Evolutionary conservation across 2,888 invertebrate species (phyloP).

Genomic region (Catocala fraxini): DNA sequence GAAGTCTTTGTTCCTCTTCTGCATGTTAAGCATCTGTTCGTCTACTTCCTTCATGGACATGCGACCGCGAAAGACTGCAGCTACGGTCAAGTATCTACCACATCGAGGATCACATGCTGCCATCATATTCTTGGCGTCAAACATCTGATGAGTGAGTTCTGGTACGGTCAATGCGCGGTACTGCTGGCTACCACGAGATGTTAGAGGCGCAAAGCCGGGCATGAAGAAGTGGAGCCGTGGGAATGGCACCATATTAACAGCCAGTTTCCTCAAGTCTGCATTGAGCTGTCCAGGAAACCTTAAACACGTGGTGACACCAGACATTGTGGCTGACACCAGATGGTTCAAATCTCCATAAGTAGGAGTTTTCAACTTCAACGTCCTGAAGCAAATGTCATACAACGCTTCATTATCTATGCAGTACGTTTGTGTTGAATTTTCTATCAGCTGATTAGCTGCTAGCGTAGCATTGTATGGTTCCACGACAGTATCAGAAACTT

Average conservation of each 20-base stretch:
- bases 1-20: conserved; percentile 91
- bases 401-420: conserved; percentile 93
- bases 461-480: conserved; percentile 91
- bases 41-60: conserved; percentile 98
- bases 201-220: conserved; percentile 89
- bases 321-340: conserved; percentile 75
- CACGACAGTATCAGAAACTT: conserved; percentile 91
- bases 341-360: conserved; percentile 92
- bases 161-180: conserved; percentile 95
- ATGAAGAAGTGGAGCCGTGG: conserved; percentile 89
- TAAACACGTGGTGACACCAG: conserved; percentile 78
- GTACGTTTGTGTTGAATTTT: conserved; percentile 89
- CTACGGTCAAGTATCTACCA: conserved; percentile 95
- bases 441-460: conserved; percentile 89
- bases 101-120: conserved; percentile 97
- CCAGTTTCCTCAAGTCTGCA: conserved; percentile 90
- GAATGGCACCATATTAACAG: conserved; percentile 90
- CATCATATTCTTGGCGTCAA: conserved; percentile 98
- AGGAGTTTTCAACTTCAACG: conserved; percentile 90
- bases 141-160: conserved; percentile 96
- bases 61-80: conserved; percentile 95
- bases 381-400: conserved; percentile 93
- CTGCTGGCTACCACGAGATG: conserved; percentile 93
- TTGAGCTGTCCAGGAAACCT: conserved; percentile 84
- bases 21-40: conserved; percentile 93